Evolutionary conservation across 2,888 invertebrate species (phyloP).

Genomic region (Lasioglossum figueresi): DNA sequence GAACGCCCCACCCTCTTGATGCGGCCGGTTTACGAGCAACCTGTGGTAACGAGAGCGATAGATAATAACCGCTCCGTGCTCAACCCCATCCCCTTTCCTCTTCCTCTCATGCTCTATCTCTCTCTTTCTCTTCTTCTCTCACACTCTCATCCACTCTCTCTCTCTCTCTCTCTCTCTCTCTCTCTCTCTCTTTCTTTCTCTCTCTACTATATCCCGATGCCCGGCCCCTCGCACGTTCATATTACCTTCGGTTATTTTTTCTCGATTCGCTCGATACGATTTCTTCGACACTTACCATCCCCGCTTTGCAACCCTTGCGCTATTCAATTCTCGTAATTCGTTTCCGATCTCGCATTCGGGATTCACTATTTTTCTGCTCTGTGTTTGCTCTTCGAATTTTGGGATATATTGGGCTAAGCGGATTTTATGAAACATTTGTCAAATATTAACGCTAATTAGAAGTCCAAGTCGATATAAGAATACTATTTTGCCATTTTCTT

Average conservation of each 20-base stretch:
- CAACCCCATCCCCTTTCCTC: conserved; percentile 70
- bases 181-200: background rate
- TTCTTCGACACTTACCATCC: conserved; percentile 14
- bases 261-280: conserved; percentile 30
- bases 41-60: conserved; percentile 84
- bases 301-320: background rate
- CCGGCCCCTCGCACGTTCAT: conserved; percentile 30
- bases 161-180: conserved; percentile 1
- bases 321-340: conserved; percentile 7
- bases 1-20: conserved; percentile 79
- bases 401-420: background rate
- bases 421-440: too few species aligned
- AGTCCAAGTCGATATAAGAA: background rate
- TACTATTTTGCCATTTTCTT: background rate
- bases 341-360: background rate
- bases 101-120: conserved; percentile 43
- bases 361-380: background rate
- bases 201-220: conserved; percentile 19
- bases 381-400: background rate
- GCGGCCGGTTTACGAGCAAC: conserved; percentile 84
- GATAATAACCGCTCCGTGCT: conserved; percentile 84
- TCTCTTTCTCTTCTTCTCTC: conserved; percentile 35
- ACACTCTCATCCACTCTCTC: background rate
- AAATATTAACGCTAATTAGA: background rate
- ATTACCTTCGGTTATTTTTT: conserved; percentile 48